A percentile compares a stretch with the other conserved stretches of the same genome.
These are phyloP conservation scores for Diploptera punctata DNA, from an alignment of 2,888 invertebrate species.

Conservation along the genomic window DNA sequence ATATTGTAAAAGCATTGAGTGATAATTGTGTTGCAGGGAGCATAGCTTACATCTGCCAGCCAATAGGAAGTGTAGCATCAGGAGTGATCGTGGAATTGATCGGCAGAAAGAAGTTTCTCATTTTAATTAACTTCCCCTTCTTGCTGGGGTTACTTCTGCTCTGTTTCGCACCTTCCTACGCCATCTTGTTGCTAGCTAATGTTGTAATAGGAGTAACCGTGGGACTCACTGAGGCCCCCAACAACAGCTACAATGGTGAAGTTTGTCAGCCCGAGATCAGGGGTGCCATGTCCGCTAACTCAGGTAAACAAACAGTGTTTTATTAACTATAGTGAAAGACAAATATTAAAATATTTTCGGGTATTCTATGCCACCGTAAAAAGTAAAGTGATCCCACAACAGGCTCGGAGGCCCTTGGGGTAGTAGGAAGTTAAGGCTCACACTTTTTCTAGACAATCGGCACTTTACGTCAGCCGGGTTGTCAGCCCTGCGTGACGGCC, in stretches of 20 bases:
- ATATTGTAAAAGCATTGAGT: no score
- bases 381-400: no score
- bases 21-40: slow-evolving; percentile 16
- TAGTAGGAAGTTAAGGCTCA: no score
- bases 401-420: no score
- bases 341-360: no score
- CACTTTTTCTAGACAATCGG: no score
- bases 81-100: slow-evolving; percentile 62
- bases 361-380: no score
- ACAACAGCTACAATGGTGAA: slow-evolving; percentile 65
- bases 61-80: slow-evolving; percentile 48
- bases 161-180: slow-evolving; percentile 59
- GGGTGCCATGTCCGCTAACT: not conserved
- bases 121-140: slow-evolving; percentile 64
- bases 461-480: no score
- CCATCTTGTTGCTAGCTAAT: slow-evolving; percentile 59
- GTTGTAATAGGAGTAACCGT: slow-evolving; percentile 63
- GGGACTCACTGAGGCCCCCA: slow-evolving; percentile 66
- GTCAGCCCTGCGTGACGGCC: no score
- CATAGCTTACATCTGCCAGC: slow-evolving; percentile 9
- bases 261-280: slow-evolving; percentile 58
- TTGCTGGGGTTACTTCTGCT: slow-evolving; percentile 63
- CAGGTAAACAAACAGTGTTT: no score
- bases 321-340: no score
- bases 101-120: slow-evolving; percentile 62